Base-by-base conservation (phyloP, 2,888 invertebrate genomes). In the Harpalus rubripes region DNA sequence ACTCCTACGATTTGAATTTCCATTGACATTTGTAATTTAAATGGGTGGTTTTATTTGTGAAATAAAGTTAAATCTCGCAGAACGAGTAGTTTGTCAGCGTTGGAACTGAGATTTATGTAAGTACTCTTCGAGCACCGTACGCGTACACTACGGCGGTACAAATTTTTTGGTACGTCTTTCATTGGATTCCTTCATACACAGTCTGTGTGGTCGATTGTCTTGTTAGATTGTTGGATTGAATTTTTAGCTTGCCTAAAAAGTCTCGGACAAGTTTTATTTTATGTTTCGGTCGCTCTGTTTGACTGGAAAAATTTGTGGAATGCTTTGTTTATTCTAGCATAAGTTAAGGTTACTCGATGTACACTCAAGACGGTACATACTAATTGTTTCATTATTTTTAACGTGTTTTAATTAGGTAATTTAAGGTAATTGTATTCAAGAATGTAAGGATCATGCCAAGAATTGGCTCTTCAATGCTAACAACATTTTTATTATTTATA, bases 171-270 rank as follows among this genome's bases (percentile, higher is more conserved):
- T 84, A 78, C 78, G 78, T 59, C 72, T 74, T 74, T 74, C 72
- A 74, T 16, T 61, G 80, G 61, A 80, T 80, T 80, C 61, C 80
- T 80, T 80, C 80, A 84, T 84, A 74, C 78, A 84, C 84, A 63
- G 44, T 63, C 76, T 74, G 84, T 74, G 84, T 84, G 84, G 84
- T 76, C 84, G 78, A 84, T 84, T 84, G 84, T 84, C 84, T 84
- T 84, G 84, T 84, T 80, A 80, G 59, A 61, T 59, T 61, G 59
- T 59, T 26, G 56, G 41, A 61, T 58, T 78, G 78, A 39, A 78
- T 78, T 78, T 78, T 78, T 78, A 78, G 58, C 78, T 78, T 32
- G 61, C 80, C 80, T 61, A 80, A 80, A 80, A 80, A 80, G 80
- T 80, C 80, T 39, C 61, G 80, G 44, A 61, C 80, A 80, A 80